These are phyloP conservation scores for Rhipidura dahli DNA, from an alignment of 2,113 vertebrate genomes.

Conservation along the genomic window DNA sequence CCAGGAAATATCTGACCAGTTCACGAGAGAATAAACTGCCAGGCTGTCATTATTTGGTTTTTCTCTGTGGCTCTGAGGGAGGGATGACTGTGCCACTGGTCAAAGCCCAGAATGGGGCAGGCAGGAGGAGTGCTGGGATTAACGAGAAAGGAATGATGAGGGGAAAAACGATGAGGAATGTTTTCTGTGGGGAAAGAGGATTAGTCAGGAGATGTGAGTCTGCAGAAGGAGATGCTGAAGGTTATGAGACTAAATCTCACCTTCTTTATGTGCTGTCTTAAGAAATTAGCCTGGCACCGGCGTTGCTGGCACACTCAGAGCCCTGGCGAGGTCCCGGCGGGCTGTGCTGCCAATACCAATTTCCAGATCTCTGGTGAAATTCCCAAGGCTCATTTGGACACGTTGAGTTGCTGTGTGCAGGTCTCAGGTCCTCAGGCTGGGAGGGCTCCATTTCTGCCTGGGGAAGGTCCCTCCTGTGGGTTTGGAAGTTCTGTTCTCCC, in stretches of 20 bases:
- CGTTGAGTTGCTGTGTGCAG: background rate
- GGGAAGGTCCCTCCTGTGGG: background rate
- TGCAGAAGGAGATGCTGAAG: background rate
- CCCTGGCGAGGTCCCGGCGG: background rate
- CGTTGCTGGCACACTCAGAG: accelerated
- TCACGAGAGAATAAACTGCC: background rate
- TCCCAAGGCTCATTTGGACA: background rate
- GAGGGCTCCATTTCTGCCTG: accelerated
- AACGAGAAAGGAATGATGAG: background rate
- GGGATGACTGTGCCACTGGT: background rate
- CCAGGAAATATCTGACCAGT: background rate
- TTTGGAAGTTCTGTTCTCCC: background rate
- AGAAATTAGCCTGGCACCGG: background rate
- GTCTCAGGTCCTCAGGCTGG: accelerated
- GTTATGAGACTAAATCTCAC: background rate
- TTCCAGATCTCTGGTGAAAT: background rate
- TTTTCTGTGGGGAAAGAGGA: background rate
- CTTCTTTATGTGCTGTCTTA: background rate
- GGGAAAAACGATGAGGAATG: background rate
- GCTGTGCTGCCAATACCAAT: background rate
- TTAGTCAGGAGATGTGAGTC: background rate
- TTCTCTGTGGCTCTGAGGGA: background rate
- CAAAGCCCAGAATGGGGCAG: background rate
- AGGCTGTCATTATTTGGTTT: background rate
- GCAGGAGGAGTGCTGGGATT: background rate